These are phyloP conservation scores for Nicator chloris DNA, from an alignment of 2,113 vertebrate species.

Conservation along the genomic window DNA sequence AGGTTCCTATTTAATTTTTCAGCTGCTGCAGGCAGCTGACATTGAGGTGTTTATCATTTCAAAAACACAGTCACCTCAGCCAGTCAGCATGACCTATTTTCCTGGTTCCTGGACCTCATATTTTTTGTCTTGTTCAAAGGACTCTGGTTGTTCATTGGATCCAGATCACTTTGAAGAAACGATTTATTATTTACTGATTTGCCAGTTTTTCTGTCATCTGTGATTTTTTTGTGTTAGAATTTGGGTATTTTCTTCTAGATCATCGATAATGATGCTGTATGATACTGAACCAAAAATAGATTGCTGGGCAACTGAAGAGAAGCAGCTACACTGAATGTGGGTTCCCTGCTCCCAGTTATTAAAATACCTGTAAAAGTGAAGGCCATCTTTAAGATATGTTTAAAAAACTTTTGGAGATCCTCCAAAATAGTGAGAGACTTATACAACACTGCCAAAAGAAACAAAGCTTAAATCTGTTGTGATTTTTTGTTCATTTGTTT, in stretches of 20 bases:
- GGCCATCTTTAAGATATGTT: background rate
- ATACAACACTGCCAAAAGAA: background rate
- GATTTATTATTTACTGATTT: slow-evolving; percentile 7
- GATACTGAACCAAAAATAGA: background rate
- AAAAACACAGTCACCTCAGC: slow-evolving; percentile 21
- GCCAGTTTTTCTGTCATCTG: background rate
- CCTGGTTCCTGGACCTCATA: background rate
- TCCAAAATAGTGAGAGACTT: background rate
- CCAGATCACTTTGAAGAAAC: background rate
- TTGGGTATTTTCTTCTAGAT: background rate
- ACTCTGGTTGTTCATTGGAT: background rate
- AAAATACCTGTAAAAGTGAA: background rate
- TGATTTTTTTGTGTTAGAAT: background rate
- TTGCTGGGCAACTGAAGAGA: background rate
- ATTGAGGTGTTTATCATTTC: slow-evolving; percentile 32
- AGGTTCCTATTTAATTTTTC: slow-evolving; percentile 23
- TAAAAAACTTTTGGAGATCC: background rate
- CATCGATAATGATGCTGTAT: background rate
- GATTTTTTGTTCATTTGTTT: background rate
- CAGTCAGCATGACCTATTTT: slow-evolving; percentile 45
- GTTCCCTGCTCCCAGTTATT: background rate
- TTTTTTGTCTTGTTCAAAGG: background rate
- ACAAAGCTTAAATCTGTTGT: background rate
- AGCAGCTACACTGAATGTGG: background rate
- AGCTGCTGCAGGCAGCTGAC: background rate